A percentile compares a stretch with the other conserved stretches of the same genome.
These are phyloP conservation scores for Dasyurus viverrinus DNA, from an alignment of 2,113 vertebrate species.

Conservation along the genomic window DNA sequence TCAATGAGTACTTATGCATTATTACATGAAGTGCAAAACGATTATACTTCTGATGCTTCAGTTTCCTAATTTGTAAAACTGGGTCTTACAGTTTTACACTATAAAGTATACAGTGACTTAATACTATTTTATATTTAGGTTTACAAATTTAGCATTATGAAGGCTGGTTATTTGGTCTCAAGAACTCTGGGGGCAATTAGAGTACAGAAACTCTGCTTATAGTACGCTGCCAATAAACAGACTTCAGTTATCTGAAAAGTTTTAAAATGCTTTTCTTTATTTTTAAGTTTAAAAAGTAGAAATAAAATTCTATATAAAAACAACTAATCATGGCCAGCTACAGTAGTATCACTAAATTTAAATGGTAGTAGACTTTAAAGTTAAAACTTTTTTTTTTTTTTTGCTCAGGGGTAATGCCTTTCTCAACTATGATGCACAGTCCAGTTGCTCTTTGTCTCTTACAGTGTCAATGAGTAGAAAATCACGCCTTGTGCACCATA, in stretches of 20 bases:
- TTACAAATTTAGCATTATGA: not conserved
- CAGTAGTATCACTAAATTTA: not conserved
- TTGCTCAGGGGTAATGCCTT: not conserved
- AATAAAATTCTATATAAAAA: not conserved
- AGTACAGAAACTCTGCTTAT: not conserved
- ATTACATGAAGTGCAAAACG: not conserved
- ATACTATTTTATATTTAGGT: not conserved
- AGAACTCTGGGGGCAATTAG: not conserved
- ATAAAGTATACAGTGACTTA: not conserved
- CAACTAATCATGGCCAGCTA: not conserved
- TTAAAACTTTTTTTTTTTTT: not conserved
- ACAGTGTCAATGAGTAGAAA: not conserved
- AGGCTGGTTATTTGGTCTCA: not conserved
- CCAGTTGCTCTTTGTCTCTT: not conserved
- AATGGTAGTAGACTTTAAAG: not conserved
- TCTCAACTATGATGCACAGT: not conserved
- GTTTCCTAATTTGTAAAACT: not conserved
- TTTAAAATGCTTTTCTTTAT: not conserved
- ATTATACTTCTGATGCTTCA: not conserved
- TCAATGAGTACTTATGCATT: not conserved
- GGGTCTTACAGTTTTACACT: no score
- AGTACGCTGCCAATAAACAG: not conserved
- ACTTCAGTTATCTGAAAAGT: not conserved
- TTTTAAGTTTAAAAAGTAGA: not conserved
- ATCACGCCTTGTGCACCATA: not conserved